These are phyloP conservation scores for Tetramorium simillimum DNA, from an alignment of 1,140 invertebrate species.

Conservation along the genomic window DNA sequence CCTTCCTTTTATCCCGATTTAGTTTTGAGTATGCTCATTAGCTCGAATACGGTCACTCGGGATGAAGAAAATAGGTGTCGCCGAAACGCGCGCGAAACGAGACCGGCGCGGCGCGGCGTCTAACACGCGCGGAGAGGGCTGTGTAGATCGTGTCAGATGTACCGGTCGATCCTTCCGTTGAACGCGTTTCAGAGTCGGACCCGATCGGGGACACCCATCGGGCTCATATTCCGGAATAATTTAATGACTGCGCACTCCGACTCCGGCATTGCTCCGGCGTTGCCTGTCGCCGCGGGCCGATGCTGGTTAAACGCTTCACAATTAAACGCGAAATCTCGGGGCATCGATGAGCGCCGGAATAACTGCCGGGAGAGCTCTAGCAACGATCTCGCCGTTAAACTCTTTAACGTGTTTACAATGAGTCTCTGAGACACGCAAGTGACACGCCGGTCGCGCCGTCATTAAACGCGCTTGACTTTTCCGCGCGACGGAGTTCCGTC, in stretches of 20 bases:
- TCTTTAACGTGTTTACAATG: constrained; percentile 46
- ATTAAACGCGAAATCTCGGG: constrained; percentile 73
- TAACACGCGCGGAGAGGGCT: constrained; percentile 15
- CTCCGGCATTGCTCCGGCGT: constrained; percentile 16
- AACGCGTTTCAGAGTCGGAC: constrained; percentile 62
- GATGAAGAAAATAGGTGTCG: neutral
- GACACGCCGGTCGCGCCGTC: neutral
- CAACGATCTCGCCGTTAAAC: constrained; percentile 16
- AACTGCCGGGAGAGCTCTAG: constrained; percentile 2
- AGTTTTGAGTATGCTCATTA: constrained; percentile 11
- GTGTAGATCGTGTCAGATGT: constrained; percentile 66
- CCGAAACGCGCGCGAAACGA: neutral
- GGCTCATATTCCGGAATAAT: constrained; percentile 79
- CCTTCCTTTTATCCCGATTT: neutral
- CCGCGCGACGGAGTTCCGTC: neutral
- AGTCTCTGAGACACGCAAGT: neutral
- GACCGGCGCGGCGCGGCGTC: neutral
- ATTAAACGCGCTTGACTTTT: constrained; percentile 25
- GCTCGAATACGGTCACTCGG: neutral
- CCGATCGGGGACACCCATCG: constrained; percentile 74
- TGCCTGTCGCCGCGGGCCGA: constrained; percentile 62
- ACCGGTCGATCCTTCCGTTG: constrained; percentile 52
- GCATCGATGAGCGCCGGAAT: neutral
- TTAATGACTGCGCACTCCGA: constrained; percentile 78
- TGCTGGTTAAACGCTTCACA: constrained; percentile 75